These are phyloP conservation scores for Drosophila burlai DNA, from an alignment of 1,140 invertebrate genomes.

Conservation along the genomic window DNA sequence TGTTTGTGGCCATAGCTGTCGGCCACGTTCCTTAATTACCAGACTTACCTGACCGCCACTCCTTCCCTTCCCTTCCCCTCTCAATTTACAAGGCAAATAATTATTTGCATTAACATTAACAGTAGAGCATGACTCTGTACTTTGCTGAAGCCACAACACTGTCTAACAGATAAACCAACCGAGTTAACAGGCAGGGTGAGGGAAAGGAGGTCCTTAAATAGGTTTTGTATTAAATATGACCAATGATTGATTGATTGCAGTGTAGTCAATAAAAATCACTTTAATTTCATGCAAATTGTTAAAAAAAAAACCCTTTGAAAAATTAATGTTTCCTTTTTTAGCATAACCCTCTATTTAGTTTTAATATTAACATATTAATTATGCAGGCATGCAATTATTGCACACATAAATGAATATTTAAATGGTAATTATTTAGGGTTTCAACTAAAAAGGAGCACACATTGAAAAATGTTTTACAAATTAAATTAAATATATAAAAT, in stretches of 20 bases:
- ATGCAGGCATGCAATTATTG: not conserved
- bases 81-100: conserved; percentile 9
- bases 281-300: not conserved
- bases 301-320: not conserved
- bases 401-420: not conserved
- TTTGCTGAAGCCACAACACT: conserved; percentile 26
- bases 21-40: conserved; percentile 62
- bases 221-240: conserved; percentile 1
- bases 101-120: conserved; percentile 64
- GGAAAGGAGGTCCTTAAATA: not conserved
- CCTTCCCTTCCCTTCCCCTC: not conserved
- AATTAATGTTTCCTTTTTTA: not conserved
- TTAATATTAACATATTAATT: conserved; percentile 1
- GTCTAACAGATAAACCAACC: conserved; percentile 19
- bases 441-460: no score
- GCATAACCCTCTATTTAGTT: not conserved
- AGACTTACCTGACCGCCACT: conserved; percentile 30
- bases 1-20: conserved; percentile 27
- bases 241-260: conserved; percentile 18
- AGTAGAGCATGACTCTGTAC: conserved; percentile 52
- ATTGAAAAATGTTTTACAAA: not conserved
- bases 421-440: not conserved
- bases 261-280: not conserved
- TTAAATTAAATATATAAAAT: not conserved
- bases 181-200: not conserved